Conservation (phyloP, 2,797 vertebrate genomes). For the Chaenodraco wilsoni region DNA sequence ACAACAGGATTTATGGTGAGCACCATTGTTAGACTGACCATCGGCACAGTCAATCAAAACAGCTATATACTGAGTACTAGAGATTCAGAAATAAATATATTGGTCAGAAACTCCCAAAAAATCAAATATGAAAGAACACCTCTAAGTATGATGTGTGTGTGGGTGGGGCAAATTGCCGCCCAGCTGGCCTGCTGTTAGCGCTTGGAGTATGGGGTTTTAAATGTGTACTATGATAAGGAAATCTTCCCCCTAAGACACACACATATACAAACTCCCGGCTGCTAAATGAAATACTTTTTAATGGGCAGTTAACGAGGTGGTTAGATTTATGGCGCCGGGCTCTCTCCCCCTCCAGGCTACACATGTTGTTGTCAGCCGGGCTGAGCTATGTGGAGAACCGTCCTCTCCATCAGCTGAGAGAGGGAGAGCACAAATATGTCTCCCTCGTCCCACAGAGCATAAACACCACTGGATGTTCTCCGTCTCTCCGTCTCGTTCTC, state of each 20-base stretch:
- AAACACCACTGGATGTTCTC: constrained; percentile 79
- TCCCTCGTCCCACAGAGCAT: constrained; percentile 24
- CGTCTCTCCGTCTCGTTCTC: constrained; percentile 44
- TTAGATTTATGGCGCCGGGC: constrained; percentile 68
- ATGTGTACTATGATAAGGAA: constrained; percentile 48
- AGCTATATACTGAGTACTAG: background rate
- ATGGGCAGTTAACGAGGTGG: constrained; percentile 76
- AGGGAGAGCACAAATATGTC: constrained; percentile 28
- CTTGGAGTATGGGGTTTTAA: constrained; percentile 37
- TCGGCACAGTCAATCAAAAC: background rate
- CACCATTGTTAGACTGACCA: constrained; percentile 10
- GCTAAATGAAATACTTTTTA: constrained; percentile 76
- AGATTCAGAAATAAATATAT: background rate
- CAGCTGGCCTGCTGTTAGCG: constrained; percentile 28
- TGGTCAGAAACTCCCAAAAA: background rate
- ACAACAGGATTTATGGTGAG: constrained; percentile 10
- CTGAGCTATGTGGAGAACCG: constrained; percentile 62
- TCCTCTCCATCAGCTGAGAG: constrained; percentile 59
- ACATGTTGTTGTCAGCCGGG: constrained; percentile 71
- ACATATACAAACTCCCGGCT: constrained; percentile 59
- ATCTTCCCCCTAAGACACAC: constrained; percentile 37
- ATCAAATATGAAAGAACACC: background rate
- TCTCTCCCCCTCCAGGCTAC: constrained; percentile 70
- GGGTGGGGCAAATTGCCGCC: constrained; percentile 6
- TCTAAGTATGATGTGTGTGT: background rate